phyloP scores from a whole-genome alignment of 2,113 vertebrate species.

The Ctenomys sociabilis region DNA sequence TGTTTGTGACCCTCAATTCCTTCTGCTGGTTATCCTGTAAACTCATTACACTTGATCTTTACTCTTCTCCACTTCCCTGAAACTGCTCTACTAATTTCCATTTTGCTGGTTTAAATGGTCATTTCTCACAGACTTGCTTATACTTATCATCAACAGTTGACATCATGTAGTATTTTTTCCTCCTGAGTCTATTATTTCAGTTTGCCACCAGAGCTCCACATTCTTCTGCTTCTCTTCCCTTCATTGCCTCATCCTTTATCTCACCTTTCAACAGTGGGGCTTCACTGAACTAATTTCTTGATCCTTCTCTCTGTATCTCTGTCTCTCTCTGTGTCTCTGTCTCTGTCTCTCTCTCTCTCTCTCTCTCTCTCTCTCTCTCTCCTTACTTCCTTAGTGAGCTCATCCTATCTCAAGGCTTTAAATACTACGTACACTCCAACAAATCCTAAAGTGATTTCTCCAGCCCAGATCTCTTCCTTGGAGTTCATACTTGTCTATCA shows the following conservation, averaged over 20 bases:
- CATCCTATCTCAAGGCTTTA: background rate
- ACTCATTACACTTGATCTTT: background rate
- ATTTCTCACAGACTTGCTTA: background rate
- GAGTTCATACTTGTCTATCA: constrained; percentile 4
- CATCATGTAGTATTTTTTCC: background rate
- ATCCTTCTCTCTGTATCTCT: too few species aligned
- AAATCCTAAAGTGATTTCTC: background rate
- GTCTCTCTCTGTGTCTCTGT: background rate
- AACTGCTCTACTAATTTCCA: background rate
- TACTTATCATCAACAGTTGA: background rate
- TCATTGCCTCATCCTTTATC: background rate
- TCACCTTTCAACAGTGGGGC: background rate
- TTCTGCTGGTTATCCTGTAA: constrained; percentile 9
- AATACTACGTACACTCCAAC: background rate
- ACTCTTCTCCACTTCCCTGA: background rate
- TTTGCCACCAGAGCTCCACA: background rate
- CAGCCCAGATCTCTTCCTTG: background rate
- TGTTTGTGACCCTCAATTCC: background rate
- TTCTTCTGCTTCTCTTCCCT: background rate
- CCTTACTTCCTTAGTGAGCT: background rate
- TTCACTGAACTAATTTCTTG: background rate
- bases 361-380: background rate
- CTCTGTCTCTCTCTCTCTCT: constrained; percentile 18
- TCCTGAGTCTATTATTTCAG: background rate
- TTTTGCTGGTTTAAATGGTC: background rate